Percentiles rank a stretch among this genome's conserved stretches.
Conservation (phyloP, 2,888 invertebrate genomes). For the Bombylius discolor region DNA sequence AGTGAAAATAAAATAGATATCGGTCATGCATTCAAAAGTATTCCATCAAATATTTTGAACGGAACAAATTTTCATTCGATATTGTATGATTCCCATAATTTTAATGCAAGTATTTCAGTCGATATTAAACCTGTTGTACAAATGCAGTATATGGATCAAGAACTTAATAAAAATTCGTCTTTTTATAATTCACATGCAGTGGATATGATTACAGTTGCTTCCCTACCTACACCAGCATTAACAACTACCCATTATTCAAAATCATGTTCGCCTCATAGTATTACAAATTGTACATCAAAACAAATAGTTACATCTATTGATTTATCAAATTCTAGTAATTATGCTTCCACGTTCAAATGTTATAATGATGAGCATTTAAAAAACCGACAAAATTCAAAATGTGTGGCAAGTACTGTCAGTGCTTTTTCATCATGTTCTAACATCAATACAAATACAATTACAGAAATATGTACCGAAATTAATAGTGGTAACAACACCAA, state of each 20-base stretch:
- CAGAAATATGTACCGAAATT: too few relatives aligned
- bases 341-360: slow-evolving; percentile 34
- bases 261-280: slow-evolving; percentile 16
- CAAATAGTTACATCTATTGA: slow-evolving; percentile 15
- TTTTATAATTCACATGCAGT: not conserved
- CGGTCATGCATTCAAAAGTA: slow-evolving; percentile 22
- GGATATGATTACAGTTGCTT: slow-evolving; percentile 16
- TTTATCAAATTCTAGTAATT: slow-evolving; percentile 25
- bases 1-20: slow-evolving; percentile 14
- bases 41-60: slow-evolving; percentile 23
- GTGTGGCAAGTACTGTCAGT: not conserved
- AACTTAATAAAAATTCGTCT: slow-evolving; percentile 6
- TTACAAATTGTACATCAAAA: slow-evolving; percentile 16
- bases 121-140: slow-evolving; percentile 29
- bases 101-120: slow-evolving; percentile 20
- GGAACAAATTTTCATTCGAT: slow-evolving; percentile 25
- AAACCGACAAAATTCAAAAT: slow-evolving; percentile 1
- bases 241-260: not conserved
- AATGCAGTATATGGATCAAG: slow-evolving; percentile 24
- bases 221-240: slow-evolving; percentile 8
- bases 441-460: not conserved
- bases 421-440: not conserved
- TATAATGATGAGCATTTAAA: slow-evolving; percentile 17
- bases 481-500: too few relatives aligned
- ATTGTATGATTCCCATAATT: slow-evolving; percentile 16